Conservation (phyloP, 1,140 invertebrate species). For the Papilio machaon region DNA sequence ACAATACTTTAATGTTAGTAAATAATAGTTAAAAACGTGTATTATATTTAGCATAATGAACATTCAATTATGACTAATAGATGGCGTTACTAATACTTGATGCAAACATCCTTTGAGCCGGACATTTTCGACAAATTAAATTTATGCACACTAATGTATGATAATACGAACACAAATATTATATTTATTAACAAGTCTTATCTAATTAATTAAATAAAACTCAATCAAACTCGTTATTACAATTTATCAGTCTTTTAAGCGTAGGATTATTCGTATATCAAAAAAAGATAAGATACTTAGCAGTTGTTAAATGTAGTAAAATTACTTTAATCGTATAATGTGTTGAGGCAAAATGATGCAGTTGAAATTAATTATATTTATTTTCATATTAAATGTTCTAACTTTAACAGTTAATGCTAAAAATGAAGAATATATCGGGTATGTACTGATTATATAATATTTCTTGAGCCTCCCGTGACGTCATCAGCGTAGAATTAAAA, state of each 20-base stretch:
- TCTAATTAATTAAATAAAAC: background rate
- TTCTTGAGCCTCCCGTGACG: too few species aligned
- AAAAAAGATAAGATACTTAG: slow-evolving; percentile 8
- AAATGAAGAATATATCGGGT: slow-evolving; percentile 52
- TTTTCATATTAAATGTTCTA: background rate
- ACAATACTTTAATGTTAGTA: background rate
- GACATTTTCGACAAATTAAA: background rate
- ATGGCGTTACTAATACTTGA: background rate
- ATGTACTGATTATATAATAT: slow-evolving; percentile 25
- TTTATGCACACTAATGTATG: background rate
- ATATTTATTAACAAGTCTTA: background rate
- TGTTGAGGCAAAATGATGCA: background rate
- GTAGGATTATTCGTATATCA: background rate
- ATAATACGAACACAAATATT: background rate
- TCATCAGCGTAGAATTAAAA: background rate
- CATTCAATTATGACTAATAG: background rate
- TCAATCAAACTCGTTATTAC: background rate
- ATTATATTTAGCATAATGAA: background rate
- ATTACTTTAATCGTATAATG: background rate
- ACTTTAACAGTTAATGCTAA: slow-evolving; percentile 30
- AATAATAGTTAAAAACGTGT: background rate
- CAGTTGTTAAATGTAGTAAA: background rate
- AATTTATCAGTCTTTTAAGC: background rate
- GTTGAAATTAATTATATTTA: background rate
- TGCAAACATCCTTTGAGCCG: background rate